phyloP scores from a whole-genome alignment of 1,140 invertebrate species.

The Drosophila santomea region DNA sequence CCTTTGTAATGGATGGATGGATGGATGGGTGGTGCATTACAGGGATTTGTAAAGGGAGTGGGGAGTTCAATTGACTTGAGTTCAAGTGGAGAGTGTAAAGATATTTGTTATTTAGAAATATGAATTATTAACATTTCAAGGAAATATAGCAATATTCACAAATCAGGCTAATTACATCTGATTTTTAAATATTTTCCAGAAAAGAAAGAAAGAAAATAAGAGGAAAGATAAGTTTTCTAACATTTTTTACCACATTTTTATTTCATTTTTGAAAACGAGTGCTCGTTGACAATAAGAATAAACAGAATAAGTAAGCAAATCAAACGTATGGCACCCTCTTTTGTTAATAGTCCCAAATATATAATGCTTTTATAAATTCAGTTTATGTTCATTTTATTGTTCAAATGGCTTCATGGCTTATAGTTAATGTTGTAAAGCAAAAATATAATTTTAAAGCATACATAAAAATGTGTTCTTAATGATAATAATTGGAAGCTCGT shows the following conservation, averaged over 20 bases:
- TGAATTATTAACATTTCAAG: too few relatives aligned
- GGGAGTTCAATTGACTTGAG: neutral
- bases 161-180: too few relatives aligned
- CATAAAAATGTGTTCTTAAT: slow-evolving; percentile 8
- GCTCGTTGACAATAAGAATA: too few relatives aligned
- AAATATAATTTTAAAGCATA: slow-evolving; percentile 18
- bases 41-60: slow-evolving; percentile 1
- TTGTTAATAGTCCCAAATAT: neutral
- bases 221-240: too few relatives aligned
- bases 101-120: too few relatives aligned
- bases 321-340: neutral
- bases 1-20: slow-evolving; percentile 39
- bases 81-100: neutral
- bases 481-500: slow-evolving; percentile 60
- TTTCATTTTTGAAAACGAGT: too few relatives aligned
- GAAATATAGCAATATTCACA: too few relatives aligned
- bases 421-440: slow-evolving; percentile 18
- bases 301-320: too few relatives aligned
- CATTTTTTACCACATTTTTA: too few relatives aligned
- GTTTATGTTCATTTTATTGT: slow-evolving; percentile 6
- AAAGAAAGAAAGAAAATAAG: too few relatives aligned
- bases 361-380: neutral
- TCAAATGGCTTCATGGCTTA: slow-evolving; percentile 17
- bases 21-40: slow-evolving; percentile 4
- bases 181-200: too few relatives aligned